A percentile compares a stretch with the other conserved stretches of the same genome.
Evolutionary conservation across 2,797 vertebrate genomes (phyloP).

Genomic region (Babyrousa celebensis): DNA sequence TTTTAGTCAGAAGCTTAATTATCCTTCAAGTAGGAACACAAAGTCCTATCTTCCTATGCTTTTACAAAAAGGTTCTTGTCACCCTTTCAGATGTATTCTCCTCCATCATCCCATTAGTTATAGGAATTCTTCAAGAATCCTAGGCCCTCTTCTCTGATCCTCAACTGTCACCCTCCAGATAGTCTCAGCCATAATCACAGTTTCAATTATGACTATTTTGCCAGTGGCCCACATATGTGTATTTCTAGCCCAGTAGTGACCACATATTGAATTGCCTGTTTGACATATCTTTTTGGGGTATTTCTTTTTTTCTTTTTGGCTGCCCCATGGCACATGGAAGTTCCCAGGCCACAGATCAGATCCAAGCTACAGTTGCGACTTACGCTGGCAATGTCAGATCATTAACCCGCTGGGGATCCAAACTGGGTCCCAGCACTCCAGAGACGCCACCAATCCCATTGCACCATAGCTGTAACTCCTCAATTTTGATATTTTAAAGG

Average conservation of each 20-base stretch:
- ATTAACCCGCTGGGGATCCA: too few species aligned
- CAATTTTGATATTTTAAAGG: constrained; percentile 1
- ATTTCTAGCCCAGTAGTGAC: not conserved
- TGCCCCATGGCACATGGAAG: too few species aligned
- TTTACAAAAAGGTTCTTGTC: constrained; percentile 53
- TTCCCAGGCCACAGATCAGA: too few species aligned
- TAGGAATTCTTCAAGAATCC: not conserved
- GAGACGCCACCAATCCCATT: too few species aligned
- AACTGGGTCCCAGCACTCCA: too few species aligned
- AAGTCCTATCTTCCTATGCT: not conserved
- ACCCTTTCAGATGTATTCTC: not conserved
- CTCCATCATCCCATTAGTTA: not conserved
- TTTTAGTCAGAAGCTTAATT: constrained; percentile 61
- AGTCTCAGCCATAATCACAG: not conserved
- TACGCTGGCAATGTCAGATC: too few species aligned
- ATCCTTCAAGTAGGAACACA: constrained; percentile 42
- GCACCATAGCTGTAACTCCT: too few species aligned
- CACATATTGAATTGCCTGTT: not conserved
- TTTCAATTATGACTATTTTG: not conserved
- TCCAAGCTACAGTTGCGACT: too few species aligned
- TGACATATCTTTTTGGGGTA: not conserved
- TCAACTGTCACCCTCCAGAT: not conserved
- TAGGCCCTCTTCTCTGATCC: not conserved
- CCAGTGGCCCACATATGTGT: not conserved
- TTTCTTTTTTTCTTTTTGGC: not conserved